Evolutionary conservation across 2,797 vertebrate genomes (phyloP), one percentile per base, ranked within the genome.

Genomic region (Uromys caudimaculatus): DNA sequence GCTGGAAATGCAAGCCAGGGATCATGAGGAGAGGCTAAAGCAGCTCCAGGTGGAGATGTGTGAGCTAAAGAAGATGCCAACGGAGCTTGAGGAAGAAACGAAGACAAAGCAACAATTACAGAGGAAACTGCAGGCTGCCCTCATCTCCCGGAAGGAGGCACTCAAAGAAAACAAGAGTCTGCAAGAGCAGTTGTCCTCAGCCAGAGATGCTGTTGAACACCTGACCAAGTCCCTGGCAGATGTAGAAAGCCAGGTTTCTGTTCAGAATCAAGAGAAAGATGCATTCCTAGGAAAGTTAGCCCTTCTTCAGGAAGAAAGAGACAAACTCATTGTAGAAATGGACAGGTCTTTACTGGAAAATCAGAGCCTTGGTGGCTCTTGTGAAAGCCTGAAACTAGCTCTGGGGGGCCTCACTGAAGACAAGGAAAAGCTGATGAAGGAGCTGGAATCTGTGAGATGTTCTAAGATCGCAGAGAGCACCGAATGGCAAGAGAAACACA

Each of bases 71-170:
- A 98, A 98, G 94, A 99, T 99, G 92, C 98, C 99, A 69, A 98
- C 99, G 14, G 98, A 99, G 2, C 98, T 75, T 41, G 98, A 96
- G 69, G 98, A 98, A 87, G 98, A 98, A 76, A 98, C 98, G 88
- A 98, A 98, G 81, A 98, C 99, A 95, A 98, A 99, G 58, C 99
- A 97, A 90, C 99, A 99, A 97, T 98, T 99, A 90, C 99, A 99
- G 93, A 98, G 99, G n/a, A 99, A 99, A 97, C 98, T 99, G 54
- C 99, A 99, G 94, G 99, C 99, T 44, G 99, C 99, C 9, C 99
- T 99, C 73, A 99, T 99, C 95, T 99, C 99, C 47, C 99, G 99
- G 92, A 99, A 99, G 98, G 99, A 99, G 38, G 99, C 97, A 1
- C 98, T 99, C n/a, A 99, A 99, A 97, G 99, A 99, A 97, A 99